Evolutionary conservation across 2,113 vertebrate genomes (phyloP).

Genomic region (Cebus imitator): DNA sequence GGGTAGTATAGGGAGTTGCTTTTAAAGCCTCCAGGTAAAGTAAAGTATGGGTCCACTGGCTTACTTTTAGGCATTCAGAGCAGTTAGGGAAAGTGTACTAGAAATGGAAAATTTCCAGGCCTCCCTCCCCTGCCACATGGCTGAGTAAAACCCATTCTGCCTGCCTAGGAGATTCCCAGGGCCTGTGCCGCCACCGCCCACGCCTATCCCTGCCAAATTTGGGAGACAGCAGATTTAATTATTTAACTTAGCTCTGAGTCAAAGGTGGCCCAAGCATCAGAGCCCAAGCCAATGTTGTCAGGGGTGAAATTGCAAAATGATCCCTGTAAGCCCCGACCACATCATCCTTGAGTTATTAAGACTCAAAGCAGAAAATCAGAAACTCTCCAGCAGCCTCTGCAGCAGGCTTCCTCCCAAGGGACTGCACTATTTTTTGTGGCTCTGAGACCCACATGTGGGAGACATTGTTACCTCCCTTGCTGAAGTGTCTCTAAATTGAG

Average conservation of each 20-base stretch:
- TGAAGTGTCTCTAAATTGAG: conserved; percentile 35
- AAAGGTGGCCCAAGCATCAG: conserved; percentile 76
- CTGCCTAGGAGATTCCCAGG: not conserved
- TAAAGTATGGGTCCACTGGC: not conserved
- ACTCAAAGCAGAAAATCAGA: conserved; percentile 21
- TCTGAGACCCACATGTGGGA: not conserved
- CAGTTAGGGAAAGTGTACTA: not conserved
- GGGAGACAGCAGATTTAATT: conserved; percentile 67
- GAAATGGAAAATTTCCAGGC: not conserved
- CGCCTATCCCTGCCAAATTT: not conserved
- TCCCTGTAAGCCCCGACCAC: conserved; percentile 56
- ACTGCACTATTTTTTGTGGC: not conserved
- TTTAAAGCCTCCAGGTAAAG: conserved; percentile 30
- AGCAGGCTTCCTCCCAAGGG: conserved; percentile 27
- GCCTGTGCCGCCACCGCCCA: not conserved
- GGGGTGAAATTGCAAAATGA: conserved; percentile 70
- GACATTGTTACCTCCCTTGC: not conserved
- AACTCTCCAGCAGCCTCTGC: conserved; percentile 16
- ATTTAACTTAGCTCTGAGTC: conserved; percentile 77
- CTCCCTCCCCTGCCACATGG: not conserved
- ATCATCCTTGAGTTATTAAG: conserved; percentile 69
- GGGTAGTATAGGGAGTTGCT: not conserved
- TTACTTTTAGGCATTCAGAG: conserved; percentile 22
- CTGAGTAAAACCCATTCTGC: not conserved
- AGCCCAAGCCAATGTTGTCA: conserved; percentile 73